Base-by-base conservation (phyloP, 2,113 vertebrate species). In the Poeciliopsis retropinna region DNA sequence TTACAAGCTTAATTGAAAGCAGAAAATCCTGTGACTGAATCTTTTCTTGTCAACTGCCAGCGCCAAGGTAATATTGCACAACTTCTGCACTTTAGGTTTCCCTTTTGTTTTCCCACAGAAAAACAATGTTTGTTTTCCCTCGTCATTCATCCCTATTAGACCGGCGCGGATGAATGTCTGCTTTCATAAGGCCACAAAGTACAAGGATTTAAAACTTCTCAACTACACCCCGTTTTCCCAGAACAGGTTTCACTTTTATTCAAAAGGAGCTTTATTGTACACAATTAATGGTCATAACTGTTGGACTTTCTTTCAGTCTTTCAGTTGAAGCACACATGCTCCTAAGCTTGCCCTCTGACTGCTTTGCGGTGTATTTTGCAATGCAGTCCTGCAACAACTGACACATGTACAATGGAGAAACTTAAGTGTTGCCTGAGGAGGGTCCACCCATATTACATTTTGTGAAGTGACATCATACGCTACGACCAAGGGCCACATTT, bases 381-480 rank as follows among this genome's bases (percentile, higher is more conserved):
- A 78, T 67, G 72, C 11, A 11, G 70, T 86, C 72, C 67, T 84
- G 79, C n/a, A 76, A 74, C 9, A 44, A 17, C 76, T 85, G 67
- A 81, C 78, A 91, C 70, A 80, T 75, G 76, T 28, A 86, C 85
- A 88, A 90, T 70, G 66, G 79, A 78, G 78, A 83, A 91, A 85
- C 68, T 12, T 37, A 89, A 83, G 85, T 86, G 77, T 75, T 71
- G 83, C 72, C 88, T 66, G 27, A 66, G 77, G 84, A 75, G 64
- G 29, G 67, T 65, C 80, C 85, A 81, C 78, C 80, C 81, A 70
- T 84, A 79, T 76, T 87, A 85, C 84, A 75, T 83, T 73, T 79
- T 83, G 51, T 27, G 28, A 6, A 62, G 85, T 92, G 86, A 91
- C 85, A 87, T 91, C 87, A 90, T 87, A 72, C 30, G 29, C 29